A percentile compares a stretch with the other conserved stretches of the same genome.
These are phyloP conservation scores for Rhopalosiphum nymphaeae DNA, from an alignment of 2,888 invertebrate genomes.

Conservation along the genomic window DNA sequence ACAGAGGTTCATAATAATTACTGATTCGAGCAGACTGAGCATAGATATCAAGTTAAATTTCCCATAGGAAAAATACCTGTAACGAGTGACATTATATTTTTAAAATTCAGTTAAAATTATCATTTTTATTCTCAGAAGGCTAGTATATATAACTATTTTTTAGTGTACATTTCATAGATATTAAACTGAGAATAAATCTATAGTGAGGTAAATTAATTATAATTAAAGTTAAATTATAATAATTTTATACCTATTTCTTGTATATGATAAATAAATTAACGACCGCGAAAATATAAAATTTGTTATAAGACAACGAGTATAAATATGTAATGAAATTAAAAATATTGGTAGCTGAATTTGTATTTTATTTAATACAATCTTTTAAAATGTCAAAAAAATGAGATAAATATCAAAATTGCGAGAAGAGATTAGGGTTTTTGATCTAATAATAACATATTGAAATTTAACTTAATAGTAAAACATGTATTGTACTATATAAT, in stretches of 20 bases:
- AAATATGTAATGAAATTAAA: not conserved
- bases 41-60: not conserved
- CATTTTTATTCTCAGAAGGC: not conserved
- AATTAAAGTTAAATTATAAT: not conserved
- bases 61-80: not conserved
- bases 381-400: not conserved
- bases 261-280: not conserved
- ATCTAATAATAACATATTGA: not conserved
- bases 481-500: not conserved
- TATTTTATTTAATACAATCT: not conserved
- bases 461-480: not conserved
- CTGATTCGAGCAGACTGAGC: not conserved
- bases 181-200: not conserved
- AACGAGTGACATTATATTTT: not conserved
- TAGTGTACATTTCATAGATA: not conserved
- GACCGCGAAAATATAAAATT: not conserved
- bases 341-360: not conserved
- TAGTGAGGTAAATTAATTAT: not conserved
- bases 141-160: not conserved
- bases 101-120: not conserved
- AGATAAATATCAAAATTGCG: not conserved
- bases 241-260: not conserved
- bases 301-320: not conserved
- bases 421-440: not conserved
- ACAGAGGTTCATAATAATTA: slow-evolving; percentile 7